Base-by-base conservation (phyloP, 2,888 invertebrate genomes). In the Cistogaster globosa region DNA sequence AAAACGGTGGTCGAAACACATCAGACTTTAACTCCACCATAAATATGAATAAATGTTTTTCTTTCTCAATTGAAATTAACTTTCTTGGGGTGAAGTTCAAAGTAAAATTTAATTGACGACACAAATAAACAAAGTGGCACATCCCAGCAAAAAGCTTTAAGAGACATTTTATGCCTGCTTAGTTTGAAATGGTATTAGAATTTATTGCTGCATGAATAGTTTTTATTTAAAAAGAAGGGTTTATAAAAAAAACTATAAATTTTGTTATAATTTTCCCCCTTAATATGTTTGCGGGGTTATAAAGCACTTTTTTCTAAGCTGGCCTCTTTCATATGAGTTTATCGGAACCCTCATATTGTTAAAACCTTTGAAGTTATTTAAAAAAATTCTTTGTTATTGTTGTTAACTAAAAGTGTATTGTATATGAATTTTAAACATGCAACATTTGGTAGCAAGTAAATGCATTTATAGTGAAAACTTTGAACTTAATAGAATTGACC, bases 11-110 rank as follows among this genome's bases (percentile, higher is more conserved):
- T 42, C 69, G 42, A 32, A 32, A 32, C 32, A 32, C 32, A 32
- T 32, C 12, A 71, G 14, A 71, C 26, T 55, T 36, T 11, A 57
- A 78, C 45, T 78, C 32, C 36, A 71, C 7, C 7, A 22, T 57
- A 72, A 60, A 77, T 53, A 53, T 42, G 67, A 38, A 69, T 62
- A 32, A 62, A 53, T 45, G 12, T 36, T 26, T 11, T 7, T 4
- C 0, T 69, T 63, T 48, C 45, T 67, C 22, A 14, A 72, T 22
- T 18, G 16, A 63, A 57, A 55, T 76, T 71, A 51, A 82, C 75
- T 71, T 76, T 69, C 76, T 65, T 76, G 71, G 82, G 82, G 82
- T 82, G 62, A 76, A 82, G 82, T 82, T 82, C 82, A 82, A 82
- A 82, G 76, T 63, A 63, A 76, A 81, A 42, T 48, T 78, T 55